A percentile compares a stretch with the other conserved stretches of the same genome.
phyloP scores from a whole-genome alignment of 1,140 invertebrate genomes.

The Dendroctonus valens region DNA sequence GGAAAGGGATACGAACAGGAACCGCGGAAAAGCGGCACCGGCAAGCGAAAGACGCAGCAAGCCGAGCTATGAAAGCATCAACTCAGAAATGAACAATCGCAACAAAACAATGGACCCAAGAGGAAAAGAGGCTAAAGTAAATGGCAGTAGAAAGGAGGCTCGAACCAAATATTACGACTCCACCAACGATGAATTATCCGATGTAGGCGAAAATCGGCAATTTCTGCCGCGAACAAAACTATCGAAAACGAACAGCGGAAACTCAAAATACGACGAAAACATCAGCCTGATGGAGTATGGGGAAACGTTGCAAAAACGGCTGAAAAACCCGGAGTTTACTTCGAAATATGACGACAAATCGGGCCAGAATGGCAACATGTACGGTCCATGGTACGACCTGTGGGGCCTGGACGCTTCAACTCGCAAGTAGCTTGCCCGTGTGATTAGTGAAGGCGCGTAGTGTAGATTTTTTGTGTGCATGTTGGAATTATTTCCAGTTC shows the following conservation, averaged over 20 bases:
- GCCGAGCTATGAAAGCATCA: constrained; percentile 48
- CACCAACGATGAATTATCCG: constrained; percentile 58
- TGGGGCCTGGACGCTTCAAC: constrained; percentile 67
- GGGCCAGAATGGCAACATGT: constrained; percentile 63
- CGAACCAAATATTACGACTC: constrained; percentile 54
- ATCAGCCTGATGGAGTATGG: constrained; percentile 53
- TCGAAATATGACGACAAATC: constrained; percentile 58
- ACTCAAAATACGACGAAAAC: constrained; percentile 43
- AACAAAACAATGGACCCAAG: constrained; percentile 41
- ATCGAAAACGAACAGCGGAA: constrained; percentile 52
- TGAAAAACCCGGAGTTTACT: constrained; percentile 52
- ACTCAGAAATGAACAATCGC: constrained; percentile 50
- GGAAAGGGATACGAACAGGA: constrained; percentile 41
- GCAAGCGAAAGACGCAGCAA: constrained; percentile 50
- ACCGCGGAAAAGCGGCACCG: constrained; percentile 47
- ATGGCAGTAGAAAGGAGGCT: constrained; percentile 39
- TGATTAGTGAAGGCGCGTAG: constrained; percentile 7
- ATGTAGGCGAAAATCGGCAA: constrained; percentile 57
- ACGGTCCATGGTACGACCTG: constrained; percentile 84
- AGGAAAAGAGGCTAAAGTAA: constrained; percentile 41
- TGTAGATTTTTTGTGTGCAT: constrained; percentile 15
- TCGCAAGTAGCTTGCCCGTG: constrained; percentile 32
- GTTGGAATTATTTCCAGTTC: constrained; percentile 40
- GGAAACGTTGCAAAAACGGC: constrained; percentile 50
- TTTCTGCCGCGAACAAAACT: constrained; percentile 67